Percentiles rank a stretch among this genome's conserved stretches.
phyloP scores from a whole-genome alignment of 2,888 invertebrate genomes.

The Cantharis lateralis region DNA sequence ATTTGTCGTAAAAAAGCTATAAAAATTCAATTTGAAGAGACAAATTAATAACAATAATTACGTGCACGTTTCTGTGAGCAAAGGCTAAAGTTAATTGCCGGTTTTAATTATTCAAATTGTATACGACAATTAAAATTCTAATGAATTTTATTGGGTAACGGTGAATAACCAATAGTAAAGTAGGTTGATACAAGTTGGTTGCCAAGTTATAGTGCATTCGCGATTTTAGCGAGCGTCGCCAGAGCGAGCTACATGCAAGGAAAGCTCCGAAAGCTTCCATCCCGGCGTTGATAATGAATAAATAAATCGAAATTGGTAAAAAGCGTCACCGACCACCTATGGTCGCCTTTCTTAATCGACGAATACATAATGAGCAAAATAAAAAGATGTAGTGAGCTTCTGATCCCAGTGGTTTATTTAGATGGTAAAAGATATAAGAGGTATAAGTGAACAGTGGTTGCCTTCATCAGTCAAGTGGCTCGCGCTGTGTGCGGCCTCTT shows the following conservation, averaged over 20 bases:
- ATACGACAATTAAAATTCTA: conserved; percentile 3
- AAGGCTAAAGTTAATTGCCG: neutral
- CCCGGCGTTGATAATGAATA: neutral
- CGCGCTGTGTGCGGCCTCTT: conserved; percentile 41
- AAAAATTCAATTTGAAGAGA: neutral
- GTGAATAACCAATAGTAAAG: conserved; percentile 43
- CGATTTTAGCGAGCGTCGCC: conserved; percentile 11
- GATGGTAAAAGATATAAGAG: conserved; percentile 43
- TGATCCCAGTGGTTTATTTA: conserved; percentile 38
- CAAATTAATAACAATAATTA: neutral
- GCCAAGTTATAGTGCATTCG: conserved; percentile 35
- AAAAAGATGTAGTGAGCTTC: conserved; percentile 38
- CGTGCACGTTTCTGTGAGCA: neutral
- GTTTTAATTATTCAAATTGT: conserved; percentile 2
- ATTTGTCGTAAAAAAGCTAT: neutral
- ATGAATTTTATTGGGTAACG: conserved; percentile 20
- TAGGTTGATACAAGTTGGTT: conserved; percentile 45
- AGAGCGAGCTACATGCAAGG: conserved; percentile 36
- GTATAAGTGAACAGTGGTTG: conserved; percentile 42
- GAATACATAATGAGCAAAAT: conserved; percentile 33
- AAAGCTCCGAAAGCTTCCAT: neutral
- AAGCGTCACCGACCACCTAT: neutral
- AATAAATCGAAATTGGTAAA: neutral
- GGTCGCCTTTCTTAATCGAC: conserved; percentile 17
- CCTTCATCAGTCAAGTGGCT: conserved; percentile 43